Evolutionary conservation across 2,888 invertebrate species (phyloP).

Genomic region (Aphodius granarius): DNA sequence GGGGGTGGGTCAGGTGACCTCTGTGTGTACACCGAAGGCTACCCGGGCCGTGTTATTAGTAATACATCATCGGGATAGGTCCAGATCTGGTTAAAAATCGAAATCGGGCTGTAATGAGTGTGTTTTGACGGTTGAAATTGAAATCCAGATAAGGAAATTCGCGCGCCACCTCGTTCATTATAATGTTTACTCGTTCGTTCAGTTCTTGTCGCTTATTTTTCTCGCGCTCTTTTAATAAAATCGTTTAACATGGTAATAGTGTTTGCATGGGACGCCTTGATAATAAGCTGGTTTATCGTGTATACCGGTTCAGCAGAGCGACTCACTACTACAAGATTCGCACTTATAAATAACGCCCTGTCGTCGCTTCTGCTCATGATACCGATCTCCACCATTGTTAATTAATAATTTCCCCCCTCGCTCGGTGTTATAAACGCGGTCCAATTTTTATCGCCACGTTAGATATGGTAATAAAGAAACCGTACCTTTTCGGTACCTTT

Average conservation of each 20-base stretch:
- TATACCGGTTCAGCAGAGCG: neutral
- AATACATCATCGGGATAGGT: neutral
- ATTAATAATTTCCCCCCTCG: neutral
- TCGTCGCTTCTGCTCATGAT: neutral
- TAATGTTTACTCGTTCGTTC: neutral
- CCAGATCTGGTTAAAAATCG: neutral
- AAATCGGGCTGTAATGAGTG: neutral
- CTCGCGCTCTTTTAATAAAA: neutral
- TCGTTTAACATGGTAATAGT: neutral
- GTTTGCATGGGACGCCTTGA: neutral
- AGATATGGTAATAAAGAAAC: conserved; percentile 41
- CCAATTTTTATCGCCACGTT: conserved; percentile 36
- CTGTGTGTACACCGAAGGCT: neutral
- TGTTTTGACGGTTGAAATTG: neutral
- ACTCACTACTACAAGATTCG: neutral
- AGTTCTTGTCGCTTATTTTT: neutral
- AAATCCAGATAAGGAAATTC: neutral
- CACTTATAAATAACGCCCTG: neutral
- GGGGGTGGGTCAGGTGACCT: conserved; percentile 46
- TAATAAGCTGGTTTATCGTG: neutral
- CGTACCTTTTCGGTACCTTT: conserved; percentile 38
- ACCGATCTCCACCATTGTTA: neutral
- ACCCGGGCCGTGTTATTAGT: conserved; percentile 37
- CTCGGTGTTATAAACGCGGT: neutral
- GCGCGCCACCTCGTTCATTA: neutral